Evolutionary conservation across 2,797 vertebrate species (phyloP).

Genomic region (Sciaenops ocellatus): DNA sequence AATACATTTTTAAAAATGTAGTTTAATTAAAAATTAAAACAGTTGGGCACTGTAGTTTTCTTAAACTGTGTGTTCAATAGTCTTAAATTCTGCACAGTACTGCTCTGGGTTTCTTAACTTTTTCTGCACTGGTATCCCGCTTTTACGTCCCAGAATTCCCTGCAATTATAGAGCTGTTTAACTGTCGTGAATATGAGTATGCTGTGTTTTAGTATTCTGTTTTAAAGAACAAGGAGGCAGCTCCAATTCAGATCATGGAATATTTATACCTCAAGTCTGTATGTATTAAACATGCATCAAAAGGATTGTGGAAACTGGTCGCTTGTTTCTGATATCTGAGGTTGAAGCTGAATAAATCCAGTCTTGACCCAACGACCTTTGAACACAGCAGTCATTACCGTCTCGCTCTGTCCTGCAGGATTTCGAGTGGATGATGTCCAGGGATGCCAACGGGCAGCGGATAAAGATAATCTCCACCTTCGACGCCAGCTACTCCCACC

Average conservation of each 20-base stretch:
- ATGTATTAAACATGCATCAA: slow-evolving; percentile 12
- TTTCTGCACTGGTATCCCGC: neutral
- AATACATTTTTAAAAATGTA: no score
- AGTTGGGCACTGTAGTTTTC: no score
- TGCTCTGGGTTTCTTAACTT: no score
- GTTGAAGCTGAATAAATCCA: neutral
- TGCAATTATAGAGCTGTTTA: neutral
- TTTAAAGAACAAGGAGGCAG: neutral
- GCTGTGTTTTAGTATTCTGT: slow-evolving; percentile 2
- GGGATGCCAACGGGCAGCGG: neutral
- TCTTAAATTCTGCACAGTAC: no score
- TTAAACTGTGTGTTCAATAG: no score
- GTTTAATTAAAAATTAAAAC: no score
- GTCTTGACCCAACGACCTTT: no score
- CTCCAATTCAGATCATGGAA: neutral
- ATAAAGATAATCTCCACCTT: slow-evolving; percentile 92
- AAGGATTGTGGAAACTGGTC: neutral
- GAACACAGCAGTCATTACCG: fast-evolving
- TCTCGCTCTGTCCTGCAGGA: slow-evolving; percentile 73
- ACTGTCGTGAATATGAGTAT: neutral
- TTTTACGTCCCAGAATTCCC: slow-evolving; percentile 1
- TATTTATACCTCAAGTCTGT: neutral
- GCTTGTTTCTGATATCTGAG: neutral
- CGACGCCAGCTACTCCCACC: slow-evolving; percentile 87
- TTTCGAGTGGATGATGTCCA: slow-evolving; percentile 92